Evolutionary conservation across 2,888 invertebrate genomes (phyloP), one percentile per base, ranked within the genome.

Genomic region (Bursaphelenchus okinawaensis): DNA sequence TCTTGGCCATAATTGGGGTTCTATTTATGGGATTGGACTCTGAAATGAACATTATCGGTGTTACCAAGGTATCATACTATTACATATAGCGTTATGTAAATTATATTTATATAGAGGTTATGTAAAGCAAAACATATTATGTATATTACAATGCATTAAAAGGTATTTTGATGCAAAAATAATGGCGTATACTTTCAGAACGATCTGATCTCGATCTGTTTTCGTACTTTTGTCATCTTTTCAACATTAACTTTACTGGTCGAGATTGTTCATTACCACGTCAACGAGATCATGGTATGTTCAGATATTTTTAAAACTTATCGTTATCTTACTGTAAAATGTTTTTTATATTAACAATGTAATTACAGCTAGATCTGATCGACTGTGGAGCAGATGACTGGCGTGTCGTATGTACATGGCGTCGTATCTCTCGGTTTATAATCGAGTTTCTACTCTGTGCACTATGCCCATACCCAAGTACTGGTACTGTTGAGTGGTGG

Each of bases 321-420:
- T 29, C 1, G 50, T 20, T 19, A 62, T 7, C 4, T 54, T 19
- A 59, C 62, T 7, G 9, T 26, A 16, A 20, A 9, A 57, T 22
- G 22, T 24, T 16, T 61, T 68, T 20, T 28, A 24, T 63, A 27
- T 12, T 23, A 51, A 62, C 19, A 19, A 20, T 4, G 26, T n/a
- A 4, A 19, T 68, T 75, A 52, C 88, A 98, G 96, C 89, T 98
- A 87, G 98, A 96, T 88, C 93, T 96, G 90, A 93, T 98, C 86
- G 96, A 98, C 89, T 99, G 98, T 88, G 96, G 96, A 87, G 94
- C 96, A 75, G 98, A 99, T 87, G 98, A 98, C 87, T 99, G 96
- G 96, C 89, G 96, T 84, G 98, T 98, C 86, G 96, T 96, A 82
- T 93, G 98, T 90, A 96, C 95, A 77, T 92, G 92, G 90, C 92